Conservation (phyloP, 2,888 invertebrate species). For the Bedellia somnulentella region DNA sequence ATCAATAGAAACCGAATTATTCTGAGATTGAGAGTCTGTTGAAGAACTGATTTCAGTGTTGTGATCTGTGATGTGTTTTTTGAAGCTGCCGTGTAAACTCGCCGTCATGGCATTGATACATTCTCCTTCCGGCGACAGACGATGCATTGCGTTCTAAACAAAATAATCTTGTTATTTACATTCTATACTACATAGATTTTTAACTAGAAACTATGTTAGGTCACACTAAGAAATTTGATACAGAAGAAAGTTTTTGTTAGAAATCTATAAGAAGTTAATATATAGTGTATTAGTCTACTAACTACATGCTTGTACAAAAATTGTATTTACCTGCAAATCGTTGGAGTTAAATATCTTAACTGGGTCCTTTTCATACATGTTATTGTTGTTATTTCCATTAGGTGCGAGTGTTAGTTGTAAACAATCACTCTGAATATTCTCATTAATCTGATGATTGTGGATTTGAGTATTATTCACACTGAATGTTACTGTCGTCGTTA, state of each 20-base stretch:
- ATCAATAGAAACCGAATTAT: slow-evolving; percentile 39
- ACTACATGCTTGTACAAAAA: too few species aligned
- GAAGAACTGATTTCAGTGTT: slow-evolving; percentile 40
- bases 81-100: slow-evolving; percentile 67
- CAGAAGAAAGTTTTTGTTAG: too few species aligned
- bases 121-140: slow-evolving; percentile 72
- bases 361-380: slow-evolving; percentile 30
- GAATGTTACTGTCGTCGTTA: slow-evolving; percentile 85
- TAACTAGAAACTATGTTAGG: too few species aligned
- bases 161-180: too few species aligned
- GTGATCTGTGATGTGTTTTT: slow-evolving; percentile 57
- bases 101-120: slow-evolving; percentile 64
- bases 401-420: slow-evolving; percentile 58
- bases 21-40: slow-evolving; percentile 38
- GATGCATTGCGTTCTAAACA: slow-evolving; percentile 67
- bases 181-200: too few species aligned
- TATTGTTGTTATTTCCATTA: slow-evolving; percentile 49
- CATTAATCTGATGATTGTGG: slow-evolving; percentile 54
- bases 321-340: slow-evolving; percentile 48
- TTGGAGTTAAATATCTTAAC: slow-evolving; percentile 33
- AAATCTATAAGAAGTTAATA: too few species aligned
- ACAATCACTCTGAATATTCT: slow-evolving; percentile 46
- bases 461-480: slow-evolving; percentile 67
- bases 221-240: too few species aligned
- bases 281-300: too few species aligned